A percentile compares a stretch with the other conserved stretches of the same genome.
Evolutionary conservation across 64 coral and sea anemone species (phyloP).

Genomic region (Platygyra sinensis): DNA sequence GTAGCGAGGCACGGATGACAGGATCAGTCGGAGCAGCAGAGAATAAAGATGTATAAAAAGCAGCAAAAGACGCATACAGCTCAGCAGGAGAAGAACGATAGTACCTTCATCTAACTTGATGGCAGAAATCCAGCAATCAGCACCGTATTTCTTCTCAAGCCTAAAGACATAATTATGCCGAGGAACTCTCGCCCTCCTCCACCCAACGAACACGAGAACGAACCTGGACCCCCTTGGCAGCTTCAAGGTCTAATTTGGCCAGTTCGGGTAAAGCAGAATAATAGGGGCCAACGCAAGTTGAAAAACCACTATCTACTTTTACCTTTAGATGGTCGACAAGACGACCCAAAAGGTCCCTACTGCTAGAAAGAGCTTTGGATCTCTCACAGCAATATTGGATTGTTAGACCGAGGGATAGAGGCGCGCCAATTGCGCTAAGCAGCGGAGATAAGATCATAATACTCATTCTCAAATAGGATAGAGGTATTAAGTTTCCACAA

Average conservation of each 20-base stretch:
- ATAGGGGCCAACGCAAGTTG: neutral
- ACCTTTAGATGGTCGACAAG: neutral
- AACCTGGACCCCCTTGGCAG: no score
- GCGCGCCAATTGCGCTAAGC: neutral
- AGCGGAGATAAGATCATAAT: no score
- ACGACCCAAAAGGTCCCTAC: neutral
- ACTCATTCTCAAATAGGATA: neutral
- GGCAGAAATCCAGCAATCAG: neutral
- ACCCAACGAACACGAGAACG: no score
- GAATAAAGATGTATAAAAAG: constrained; percentile 7
- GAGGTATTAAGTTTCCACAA: neutral
- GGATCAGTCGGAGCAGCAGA: neutral
- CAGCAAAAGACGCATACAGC: neutral
- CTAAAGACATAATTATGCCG: no score
- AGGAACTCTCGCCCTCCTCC: no score
- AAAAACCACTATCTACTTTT: neutral
- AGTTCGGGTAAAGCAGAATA: neutral
- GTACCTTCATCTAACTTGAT: neutral
- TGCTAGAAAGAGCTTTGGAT: no score
- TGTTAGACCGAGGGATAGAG: no score
- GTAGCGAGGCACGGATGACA: neutral
- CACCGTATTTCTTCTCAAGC: neutral
- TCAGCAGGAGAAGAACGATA: neutral
- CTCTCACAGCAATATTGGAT: neutral
- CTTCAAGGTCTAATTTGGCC: neutral